Evolutionary conservation across 2,113 vertebrate genomes (phyloP).

Genomic region (Tricholaema leucomelas): DNA sequence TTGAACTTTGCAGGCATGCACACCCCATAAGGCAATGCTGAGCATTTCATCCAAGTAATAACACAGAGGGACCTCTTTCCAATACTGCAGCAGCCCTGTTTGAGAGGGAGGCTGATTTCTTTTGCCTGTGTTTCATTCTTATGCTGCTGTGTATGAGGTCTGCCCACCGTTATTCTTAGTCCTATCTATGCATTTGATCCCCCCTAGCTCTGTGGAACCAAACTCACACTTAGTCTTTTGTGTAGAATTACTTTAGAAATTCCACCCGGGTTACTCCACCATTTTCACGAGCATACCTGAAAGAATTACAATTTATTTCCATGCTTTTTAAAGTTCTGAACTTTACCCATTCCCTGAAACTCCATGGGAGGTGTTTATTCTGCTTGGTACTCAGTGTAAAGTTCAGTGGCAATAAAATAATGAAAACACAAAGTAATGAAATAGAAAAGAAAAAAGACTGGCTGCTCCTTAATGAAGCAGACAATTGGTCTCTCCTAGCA

Average conservation of each 20-base stretch:
- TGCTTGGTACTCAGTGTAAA: background rate
- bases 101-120: background rate
- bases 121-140: background rate
- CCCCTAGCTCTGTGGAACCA: background rate
- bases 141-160: background rate
- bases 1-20: constrained; percentile 54
- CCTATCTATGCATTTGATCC: background rate
- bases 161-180: background rate
- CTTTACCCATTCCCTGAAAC: background rate
- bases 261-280: background rate
- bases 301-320: background rate
- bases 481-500: background rate
- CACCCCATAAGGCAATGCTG: background rate
- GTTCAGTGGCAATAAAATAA: background rate
- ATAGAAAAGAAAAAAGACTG: background rate
- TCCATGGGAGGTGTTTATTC: background rate
- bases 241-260: background rate
- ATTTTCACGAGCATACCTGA: background rate
- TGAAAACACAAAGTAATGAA: background rate
- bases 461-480: background rate
- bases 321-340: background rate
- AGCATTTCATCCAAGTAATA: constrained; percentile 1
- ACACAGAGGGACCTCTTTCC: background rate
- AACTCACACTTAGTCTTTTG: background rate
- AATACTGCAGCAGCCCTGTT: background rate